Evolutionary conservation across 2,113 vertebrate genomes (phyloP), one percentile per base, ranked within the genome.

Genomic region (Gallinago media): DNA sequence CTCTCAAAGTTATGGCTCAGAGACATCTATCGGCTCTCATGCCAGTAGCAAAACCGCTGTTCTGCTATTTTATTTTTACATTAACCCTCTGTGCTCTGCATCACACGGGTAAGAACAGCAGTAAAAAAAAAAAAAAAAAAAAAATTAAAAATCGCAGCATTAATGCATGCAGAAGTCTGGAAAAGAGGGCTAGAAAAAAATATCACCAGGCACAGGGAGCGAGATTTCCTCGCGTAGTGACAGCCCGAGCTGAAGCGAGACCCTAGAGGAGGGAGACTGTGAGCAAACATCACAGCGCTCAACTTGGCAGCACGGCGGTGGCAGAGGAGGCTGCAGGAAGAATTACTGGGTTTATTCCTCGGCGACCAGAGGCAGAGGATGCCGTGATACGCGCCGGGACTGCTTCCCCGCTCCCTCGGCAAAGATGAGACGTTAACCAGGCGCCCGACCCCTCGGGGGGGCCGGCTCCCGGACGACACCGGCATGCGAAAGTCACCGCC

Each of bases 191-290:
- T 44, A 26, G 58, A 6, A 22, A 27, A 23, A 23, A 63, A 29
- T 23, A 15, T 1, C 36, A 7, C 2, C 1, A 13, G 36, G 73
- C 42, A 23, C 13, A 3, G 32, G 19, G 5, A 84, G 47, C 0
- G 3, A 46, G 38, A 32, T 32, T 20, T 36, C 67, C 46, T 38
- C 40, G 7, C 2, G 25, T 1, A 17, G 17, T 11, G 78, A 40
- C 88, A 79, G 34, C 44, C 75, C 0, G 46, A 65, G 88, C 66
- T 22, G 36, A 17, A 52, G 62, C 25, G 42, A 66, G 40, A 88
- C 54, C 75, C n/a, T 14, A 29, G 12, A 25, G 59, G 13, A 66
- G 29, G 15, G 29, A 86, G 68, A 8, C 63, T 6, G 38, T 0
- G 76, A 62, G 75, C 79, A 38, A 90, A 73, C 67, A 42, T 4